Evolutionary conservation across 2,113 vertebrate genomes (phyloP).

Genomic region (Amazona vittata): DNA sequence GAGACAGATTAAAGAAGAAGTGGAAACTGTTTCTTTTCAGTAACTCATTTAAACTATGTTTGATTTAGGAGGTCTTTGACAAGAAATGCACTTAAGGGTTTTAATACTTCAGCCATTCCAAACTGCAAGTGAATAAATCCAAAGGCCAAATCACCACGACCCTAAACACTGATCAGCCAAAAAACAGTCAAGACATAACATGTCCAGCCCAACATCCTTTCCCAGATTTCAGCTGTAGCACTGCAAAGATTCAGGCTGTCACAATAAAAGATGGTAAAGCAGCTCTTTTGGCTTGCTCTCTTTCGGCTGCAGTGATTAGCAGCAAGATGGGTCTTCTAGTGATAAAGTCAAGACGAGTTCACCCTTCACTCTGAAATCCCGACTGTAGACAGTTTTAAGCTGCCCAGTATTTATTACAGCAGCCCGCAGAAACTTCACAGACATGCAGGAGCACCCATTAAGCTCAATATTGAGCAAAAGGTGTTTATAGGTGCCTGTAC

Average conservation of each 20-base stretch:
- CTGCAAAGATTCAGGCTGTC: neutral
- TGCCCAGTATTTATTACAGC: neutral
- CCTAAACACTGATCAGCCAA: neutral
- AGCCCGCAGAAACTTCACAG: neutral
- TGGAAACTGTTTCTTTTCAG: conserved; percentile 56
- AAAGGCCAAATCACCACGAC: conserved; percentile 32
- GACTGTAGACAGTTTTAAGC: neutral
- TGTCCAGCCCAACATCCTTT: neutral
- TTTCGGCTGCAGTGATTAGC: neutral
- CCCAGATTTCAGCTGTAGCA: conserved; percentile 2
- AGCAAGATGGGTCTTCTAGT: neutral
- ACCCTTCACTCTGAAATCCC: neutral
- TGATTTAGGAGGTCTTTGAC: conserved; percentile 60
- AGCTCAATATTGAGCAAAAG: neutral
- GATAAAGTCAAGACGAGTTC: neutral
- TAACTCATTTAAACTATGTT: conserved; percentile 1
- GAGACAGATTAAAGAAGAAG: conserved; percentile 38
- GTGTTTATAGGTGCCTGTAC: neutral
- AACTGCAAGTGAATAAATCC: conserved; percentile 28
- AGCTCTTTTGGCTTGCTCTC: neutral
- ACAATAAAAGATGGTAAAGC: neutral
- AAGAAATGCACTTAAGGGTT: conserved; percentile 31
- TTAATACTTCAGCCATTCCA: conserved; percentile 14
- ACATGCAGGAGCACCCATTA: neutral
- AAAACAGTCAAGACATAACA: neutral